Percentiles rank a stretch among this genome's conserved stretches.
These are phyloP conservation scores for Sapayoa aenigma DNA, from an alignment of 2,113 vertebrate genomes.

Conservation along the genomic window DNA sequence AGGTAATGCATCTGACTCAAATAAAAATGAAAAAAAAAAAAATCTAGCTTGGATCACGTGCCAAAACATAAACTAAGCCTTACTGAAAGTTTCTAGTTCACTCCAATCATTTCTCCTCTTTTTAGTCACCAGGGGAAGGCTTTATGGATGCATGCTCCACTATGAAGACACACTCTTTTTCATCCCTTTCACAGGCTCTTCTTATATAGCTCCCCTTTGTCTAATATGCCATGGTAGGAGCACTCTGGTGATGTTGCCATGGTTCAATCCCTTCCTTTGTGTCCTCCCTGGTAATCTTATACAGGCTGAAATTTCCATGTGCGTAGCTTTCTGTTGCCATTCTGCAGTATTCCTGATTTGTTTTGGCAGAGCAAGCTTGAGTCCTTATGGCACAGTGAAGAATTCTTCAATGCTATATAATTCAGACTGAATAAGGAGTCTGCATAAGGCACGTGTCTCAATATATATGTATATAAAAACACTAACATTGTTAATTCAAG, in stretches of 20 bases:
- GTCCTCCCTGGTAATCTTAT: neutral
- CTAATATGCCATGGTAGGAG: neutral
- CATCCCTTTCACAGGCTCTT: conserved; percentile 21
- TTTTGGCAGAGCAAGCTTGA: conserved; percentile 75
- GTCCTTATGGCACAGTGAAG: conserved; percentile 84
- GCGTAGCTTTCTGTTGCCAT: conserved; percentile 36
- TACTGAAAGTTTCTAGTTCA: conserved; percentile 42
- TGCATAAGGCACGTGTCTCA: conserved; percentile 83
- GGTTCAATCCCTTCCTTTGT: neutral
- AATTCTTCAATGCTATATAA: conserved; percentile 74
- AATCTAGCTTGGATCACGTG: conserved; percentile 57
- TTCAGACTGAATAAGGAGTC: conserved; percentile 75
- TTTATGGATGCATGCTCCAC: neutral
- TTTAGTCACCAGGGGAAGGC: conserved; percentile 37
- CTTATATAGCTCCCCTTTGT: conserved; percentile 53
- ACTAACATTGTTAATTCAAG: conserved; percentile 50
- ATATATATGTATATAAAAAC: conserved; percentile 72
- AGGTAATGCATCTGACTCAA: conserved; percentile 41
- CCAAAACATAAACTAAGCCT: conserved; percentile 48
- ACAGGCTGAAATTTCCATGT: conserved; percentile 24
- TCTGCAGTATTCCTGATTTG: conserved; percentile 53
- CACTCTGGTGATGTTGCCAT: neutral
- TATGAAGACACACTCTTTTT: conserved; percentile 1
- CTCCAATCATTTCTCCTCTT: conserved; percentile 11
- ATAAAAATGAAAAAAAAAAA: neutral